Percentiles rank a stretch among this genome's conserved stretches.
phyloP scores from a whole-genome alignment of 2,888 invertebrate genomes.

The Pseudoips prasinana region DNA sequence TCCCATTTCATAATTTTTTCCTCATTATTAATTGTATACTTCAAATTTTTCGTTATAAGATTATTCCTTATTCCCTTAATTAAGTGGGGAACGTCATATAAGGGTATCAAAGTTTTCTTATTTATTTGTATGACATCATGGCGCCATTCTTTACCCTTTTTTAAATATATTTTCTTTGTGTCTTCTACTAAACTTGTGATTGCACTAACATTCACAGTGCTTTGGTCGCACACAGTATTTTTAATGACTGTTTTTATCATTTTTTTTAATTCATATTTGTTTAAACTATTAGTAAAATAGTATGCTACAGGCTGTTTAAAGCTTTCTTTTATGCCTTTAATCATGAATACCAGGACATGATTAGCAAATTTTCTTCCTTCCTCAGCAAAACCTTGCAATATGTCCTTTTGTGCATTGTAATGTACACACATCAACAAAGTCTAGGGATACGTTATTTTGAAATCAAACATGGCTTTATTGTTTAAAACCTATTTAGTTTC shows the following conservation, averaged over 20 bases:
- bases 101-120: slow-evolving; percentile 15
- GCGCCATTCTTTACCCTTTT: slow-evolving; percentile 15
- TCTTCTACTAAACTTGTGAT: slow-evolving; percentile 24
- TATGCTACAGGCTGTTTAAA: slow-evolving; percentile 10
- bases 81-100: slow-evolving; percentile 6
- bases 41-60: slow-evolving; percentile 4
- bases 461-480: no score
- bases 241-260: slow-evolving; percentile 19
- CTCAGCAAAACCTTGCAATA: background rate
- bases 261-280: slow-evolving; percentile 21
- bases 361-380: background rate
- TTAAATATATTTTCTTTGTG: slow-evolving; percentile 11
- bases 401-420: background rate
- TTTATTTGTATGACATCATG: slow-evolving; percentile 17
- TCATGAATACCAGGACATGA: background rate
- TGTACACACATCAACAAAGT: no score
- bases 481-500: no score
- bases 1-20: slow-evolving; percentile 4
- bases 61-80: slow-evolving; percentile 7
- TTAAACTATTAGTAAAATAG: slow-evolving; percentile 25
- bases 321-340: background rate
- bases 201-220: slow-evolving; percentile 28
- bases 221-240: slow-evolving; percentile 31
- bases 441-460: no score
- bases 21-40: slow-evolving; percentile 3